A percentile compares a stretch with the other conserved stretches of the same genome.
phyloP scores from a whole-genome alignment of 2,797 vertebrate genomes.

The Mico argentatus region DNA sequence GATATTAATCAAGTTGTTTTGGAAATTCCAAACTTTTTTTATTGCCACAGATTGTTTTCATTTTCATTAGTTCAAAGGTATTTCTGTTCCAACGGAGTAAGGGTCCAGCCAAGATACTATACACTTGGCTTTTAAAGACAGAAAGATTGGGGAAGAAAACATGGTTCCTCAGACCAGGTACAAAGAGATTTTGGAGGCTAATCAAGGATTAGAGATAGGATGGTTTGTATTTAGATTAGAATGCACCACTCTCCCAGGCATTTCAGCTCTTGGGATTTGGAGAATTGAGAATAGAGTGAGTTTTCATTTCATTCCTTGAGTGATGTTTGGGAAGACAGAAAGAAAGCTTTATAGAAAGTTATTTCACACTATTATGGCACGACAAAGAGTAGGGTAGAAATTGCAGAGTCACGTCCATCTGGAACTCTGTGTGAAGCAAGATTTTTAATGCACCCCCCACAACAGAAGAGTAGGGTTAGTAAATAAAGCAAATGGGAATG shows the following conservation, averaged over 20 bases:
- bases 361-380: not conserved
- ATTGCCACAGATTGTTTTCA: not conserved
- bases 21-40: not conserved
- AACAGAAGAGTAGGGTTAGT: no score
- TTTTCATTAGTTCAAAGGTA: not conserved
- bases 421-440: not conserved
- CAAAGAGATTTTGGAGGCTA: not conserved
- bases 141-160: not conserved
- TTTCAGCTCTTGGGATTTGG: not conserved
- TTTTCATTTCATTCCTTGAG: not conserved
- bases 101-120: not conserved
- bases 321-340: not conserved
- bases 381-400: not conserved
- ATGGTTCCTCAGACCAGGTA: not conserved
- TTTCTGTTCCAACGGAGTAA: not conserved
- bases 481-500: not conserved
- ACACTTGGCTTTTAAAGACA: not conserved
- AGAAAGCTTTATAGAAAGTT: not conserved
- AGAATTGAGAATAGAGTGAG: not conserved
- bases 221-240: not conserved
- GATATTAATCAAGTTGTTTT: not conserved
- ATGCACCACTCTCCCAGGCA: not conserved
- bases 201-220: not conserved
- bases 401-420: not conserved
- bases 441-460: not conserved